Conservation (phyloP, 2,888 invertebrate species). For the Suillia variegata region DNA sequence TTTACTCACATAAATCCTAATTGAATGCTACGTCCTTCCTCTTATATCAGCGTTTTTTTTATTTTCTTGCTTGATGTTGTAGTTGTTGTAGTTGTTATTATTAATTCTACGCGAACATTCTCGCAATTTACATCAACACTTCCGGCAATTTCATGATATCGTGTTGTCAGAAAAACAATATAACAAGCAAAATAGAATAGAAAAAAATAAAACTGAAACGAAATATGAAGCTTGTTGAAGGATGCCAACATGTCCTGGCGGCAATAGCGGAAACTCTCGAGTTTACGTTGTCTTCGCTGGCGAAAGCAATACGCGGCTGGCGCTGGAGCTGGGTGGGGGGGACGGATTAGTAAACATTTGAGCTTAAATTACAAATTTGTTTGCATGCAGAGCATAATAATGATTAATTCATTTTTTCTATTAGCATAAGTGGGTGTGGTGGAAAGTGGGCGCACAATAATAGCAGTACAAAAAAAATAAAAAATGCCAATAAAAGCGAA, state of each 20-base stretch:
- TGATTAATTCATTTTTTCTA: conserved; percentile 22
- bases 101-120: conserved; percentile 22
- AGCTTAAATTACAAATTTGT: conserved; percentile 24
- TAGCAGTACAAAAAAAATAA: neutral
- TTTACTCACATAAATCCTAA: too few species aligned
- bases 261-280: too few species aligned
- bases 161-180: too few species aligned
- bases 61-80: too few species aligned
- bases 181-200: neutral
- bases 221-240: neutral
- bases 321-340: neutral
- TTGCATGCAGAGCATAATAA: conserved; percentile 17
- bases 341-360: conserved; percentile 18
- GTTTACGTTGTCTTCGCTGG: too few species aligned
- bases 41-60: too few species aligned
- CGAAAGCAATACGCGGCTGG: neutral
- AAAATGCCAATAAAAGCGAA: too few species aligned
- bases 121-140: conserved; percentile 27
- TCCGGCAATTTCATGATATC: conserved; percentile 11
- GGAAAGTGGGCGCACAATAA: neutral
- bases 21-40: too few species aligned
- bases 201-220: neutral
- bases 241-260: conserved; percentile 16
- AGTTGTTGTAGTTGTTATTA: conserved; percentile 16
- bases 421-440: neutral